Evolutionary conservation across 2,888 invertebrate genomes (phyloP).

Genomic region (Philereme vetulata): DNA sequence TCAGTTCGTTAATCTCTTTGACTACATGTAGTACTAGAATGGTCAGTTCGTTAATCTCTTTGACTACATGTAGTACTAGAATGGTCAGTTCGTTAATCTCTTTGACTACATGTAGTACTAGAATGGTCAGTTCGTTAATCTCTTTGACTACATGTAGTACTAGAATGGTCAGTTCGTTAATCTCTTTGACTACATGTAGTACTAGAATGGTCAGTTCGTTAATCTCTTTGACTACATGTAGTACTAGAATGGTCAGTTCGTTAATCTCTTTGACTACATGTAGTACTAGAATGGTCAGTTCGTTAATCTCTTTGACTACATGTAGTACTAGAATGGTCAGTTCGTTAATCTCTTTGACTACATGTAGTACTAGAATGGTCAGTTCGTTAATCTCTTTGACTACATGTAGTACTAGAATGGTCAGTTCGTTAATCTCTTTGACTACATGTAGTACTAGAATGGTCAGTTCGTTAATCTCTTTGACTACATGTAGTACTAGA

Average conservation of each 20-base stretch:
- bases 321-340: constrained; percentile 86
- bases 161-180: constrained; percentile 87
- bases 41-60: constrained; percentile 85
- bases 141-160: constrained; percentile 60
- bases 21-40: constrained; percentile 77
- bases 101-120: constrained; percentile 62
- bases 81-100: constrained; percentile 87
- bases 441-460: constrained; percentile 77
- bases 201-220: constrained; percentile 88
- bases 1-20: constrained; percentile 82
- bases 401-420: constrained; percentile 82
- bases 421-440: constrained; percentile 82
- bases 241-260: constrained; percentile 88
- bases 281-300: constrained; percentile 87
- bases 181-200: constrained; percentile 56
- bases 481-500: constrained; percentile 63
- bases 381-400: constrained; percentile 79
- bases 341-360: constrained; percentile 65
- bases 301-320: constrained; percentile 57
- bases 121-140: constrained; percentile 87
- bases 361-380: constrained; percentile 83
- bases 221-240: constrained; percentile 55
- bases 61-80: constrained; percentile 63
- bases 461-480: constrained; percentile 85
- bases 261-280: constrained; percentile 51